Evolutionary conservation across 2,113 vertebrate species (phyloP).

Genomic region (Myrmecobius fasciatus): DNA sequence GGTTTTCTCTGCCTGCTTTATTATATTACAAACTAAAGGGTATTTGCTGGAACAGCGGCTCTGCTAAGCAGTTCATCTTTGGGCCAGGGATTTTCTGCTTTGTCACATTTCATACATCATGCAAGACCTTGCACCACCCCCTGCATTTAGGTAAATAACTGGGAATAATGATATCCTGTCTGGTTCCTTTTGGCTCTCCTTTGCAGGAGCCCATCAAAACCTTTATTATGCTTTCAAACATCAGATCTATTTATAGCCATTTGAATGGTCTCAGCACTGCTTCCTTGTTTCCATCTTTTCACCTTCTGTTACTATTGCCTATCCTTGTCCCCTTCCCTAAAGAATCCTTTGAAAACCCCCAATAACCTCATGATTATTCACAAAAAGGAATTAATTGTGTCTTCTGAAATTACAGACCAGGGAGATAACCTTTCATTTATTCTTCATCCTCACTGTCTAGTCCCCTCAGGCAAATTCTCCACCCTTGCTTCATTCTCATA

Average conservation of each 20-base stretch:
- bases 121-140: conserved; percentile 2
- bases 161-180: background rate
- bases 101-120: conserved; percentile 5
- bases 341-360: background rate
- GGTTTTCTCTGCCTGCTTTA: background rate
- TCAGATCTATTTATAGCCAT: background rate
- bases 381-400: background rate
- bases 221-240: conserved; percentile 3
- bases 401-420: background rate
- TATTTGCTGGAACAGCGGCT: background rate
- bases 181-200: background rate
- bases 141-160: background rate
- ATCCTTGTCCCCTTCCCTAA: background rate
- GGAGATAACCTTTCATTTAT: background rate
- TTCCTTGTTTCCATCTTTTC: background rate
- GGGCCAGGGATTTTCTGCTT: conserved; percentile 3
- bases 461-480: background rate
- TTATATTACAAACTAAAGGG: background rate
- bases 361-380: background rate
- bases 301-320: background rate
- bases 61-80: background rate
- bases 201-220: background rate
- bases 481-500: background rate
- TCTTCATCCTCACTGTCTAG: background rate
- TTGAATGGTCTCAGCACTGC: background rate